A percentile compares a stretch with the other conserved stretches of the same genome.
Evolutionary conservation across 2,888 invertebrate species (phyloP).

Genomic region (Cataglyphis cursor): DNA sequence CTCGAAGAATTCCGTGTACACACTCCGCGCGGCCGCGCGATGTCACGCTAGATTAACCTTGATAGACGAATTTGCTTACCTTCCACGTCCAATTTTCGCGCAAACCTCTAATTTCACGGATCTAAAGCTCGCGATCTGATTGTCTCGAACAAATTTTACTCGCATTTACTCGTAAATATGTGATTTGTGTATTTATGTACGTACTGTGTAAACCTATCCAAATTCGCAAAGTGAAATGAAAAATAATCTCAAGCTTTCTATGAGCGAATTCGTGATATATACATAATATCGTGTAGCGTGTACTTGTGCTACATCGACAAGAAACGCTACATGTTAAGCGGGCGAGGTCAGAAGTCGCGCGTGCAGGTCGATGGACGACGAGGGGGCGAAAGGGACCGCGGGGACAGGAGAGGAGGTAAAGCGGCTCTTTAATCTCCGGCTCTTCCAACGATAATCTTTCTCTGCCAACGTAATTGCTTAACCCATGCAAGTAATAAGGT

Average conservation of each 20-base stretch:
- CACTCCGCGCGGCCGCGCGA: conserved; percentile 3
- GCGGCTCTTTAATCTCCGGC: conserved; percentile 63
- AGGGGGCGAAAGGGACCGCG: conserved; percentile 33
- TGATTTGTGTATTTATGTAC: neutral
- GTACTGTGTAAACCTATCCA: neutral
- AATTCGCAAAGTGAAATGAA: neutral
- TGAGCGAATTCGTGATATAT: neutral
- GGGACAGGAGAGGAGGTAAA: conserved; percentile 13
- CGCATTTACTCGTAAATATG: neutral
- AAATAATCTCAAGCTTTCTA: neutral
- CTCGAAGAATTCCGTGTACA: conserved; percentile 33
- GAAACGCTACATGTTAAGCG: neutral
- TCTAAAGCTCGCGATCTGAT: conserved; percentile 21
- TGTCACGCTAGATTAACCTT: conserved; percentile 41
- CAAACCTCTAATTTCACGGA: conserved; percentile 1
- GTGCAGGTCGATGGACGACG: conserved; percentile 27
- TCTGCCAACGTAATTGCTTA: conserved; percentile 73
- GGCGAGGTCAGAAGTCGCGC: conserved; percentile 35
- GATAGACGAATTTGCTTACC: conserved; percentile 42
- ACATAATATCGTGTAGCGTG: neutral
- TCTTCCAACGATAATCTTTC: conserved; percentile 70
- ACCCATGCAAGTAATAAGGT: conserved; percentile 71
- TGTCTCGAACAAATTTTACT: conserved; percentile 7
- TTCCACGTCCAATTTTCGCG: conserved; percentile 15
- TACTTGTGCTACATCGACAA: neutral